Evolutionary conservation across 2,113 vertebrate species (phyloP).

Genomic region (Poeciliopsis prolifica): DNA sequence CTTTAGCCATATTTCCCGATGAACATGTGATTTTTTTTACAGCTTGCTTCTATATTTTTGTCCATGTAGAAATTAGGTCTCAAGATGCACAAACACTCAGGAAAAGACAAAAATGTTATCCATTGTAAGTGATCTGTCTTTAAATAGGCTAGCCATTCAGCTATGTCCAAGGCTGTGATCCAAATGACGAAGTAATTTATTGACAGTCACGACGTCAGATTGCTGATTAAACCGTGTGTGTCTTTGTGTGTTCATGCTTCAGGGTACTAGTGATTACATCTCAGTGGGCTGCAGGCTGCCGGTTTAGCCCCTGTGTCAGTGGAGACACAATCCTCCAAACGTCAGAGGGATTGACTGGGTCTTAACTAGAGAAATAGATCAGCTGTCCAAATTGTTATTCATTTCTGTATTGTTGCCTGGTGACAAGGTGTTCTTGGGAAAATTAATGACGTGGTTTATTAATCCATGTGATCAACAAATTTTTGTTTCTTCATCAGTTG

Average conservation of each 20-base stretch:
- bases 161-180: conserved; percentile 7
- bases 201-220: conserved; percentile 29
- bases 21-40: too few relatives aligned
- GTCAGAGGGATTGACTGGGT: conserved; percentile 1
- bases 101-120: background rate
- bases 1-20: too few relatives aligned
- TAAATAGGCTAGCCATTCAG: conserved; percentile 2
- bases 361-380: conserved; percentile 21
- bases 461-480: too few relatives aligned
- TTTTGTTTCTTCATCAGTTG: too few relatives aligned
- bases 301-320: background rate
- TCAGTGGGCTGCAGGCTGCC: conserved; percentile 21
- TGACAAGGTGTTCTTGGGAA: background rate
- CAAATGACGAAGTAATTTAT: conserved; percentile 42
- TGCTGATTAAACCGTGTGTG: conserved; percentile 30
- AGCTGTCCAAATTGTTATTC: conserved; percentile 12
- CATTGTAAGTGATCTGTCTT: background rate
- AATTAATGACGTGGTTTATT: too few relatives aligned
- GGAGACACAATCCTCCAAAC: conserved; percentile 19
- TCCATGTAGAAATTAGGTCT: too few relatives aligned
- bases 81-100: too few relatives aligned
- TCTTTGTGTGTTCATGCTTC: conserved; percentile 2
- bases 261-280: conserved; percentile 4
- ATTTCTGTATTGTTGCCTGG: conserved; percentile 34
- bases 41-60: too few relatives aligned